Evolutionary conservation across 2,888 invertebrate genomes (phyloP).

Genomic region (Erebia epiphron): DNA sequence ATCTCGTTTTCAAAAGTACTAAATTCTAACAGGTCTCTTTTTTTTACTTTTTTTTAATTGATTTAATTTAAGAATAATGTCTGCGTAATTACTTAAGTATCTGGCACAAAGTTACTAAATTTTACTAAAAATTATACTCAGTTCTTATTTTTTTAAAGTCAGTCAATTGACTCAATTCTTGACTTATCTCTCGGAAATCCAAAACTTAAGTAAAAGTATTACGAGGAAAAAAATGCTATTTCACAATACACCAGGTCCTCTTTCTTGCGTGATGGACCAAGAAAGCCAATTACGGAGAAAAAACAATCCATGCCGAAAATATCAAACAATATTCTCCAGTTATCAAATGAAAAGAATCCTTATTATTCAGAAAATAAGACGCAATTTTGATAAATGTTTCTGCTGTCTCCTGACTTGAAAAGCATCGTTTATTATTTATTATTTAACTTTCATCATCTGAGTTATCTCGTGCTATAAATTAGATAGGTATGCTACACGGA

Average conservation of each 20-base stretch:
- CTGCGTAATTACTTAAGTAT: too few species aligned
- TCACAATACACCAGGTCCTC: background rate
- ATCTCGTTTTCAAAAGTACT: too few species aligned
- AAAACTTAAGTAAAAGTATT: background rate
- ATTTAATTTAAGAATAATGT: too few species aligned
- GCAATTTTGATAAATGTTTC: conserved; percentile 3
- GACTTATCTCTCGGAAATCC: background rate
- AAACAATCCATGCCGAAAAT: conserved; percentile 47
- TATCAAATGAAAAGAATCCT: conserved; percentile 14
- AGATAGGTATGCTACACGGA: background rate
- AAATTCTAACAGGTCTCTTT: too few species aligned
- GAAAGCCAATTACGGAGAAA: conserved; percentile 51
- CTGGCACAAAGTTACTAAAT: too few species aligned
- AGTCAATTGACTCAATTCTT: background rate
- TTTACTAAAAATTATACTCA: too few species aligned
- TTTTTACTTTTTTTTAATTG: too few species aligned
- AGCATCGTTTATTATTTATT: conserved; percentile 30
- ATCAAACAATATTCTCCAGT: conserved; percentile 40
- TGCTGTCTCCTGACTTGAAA: background rate
- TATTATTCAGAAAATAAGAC: background rate
- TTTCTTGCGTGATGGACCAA: conserved; percentile 45
- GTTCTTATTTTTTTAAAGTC: background rate
- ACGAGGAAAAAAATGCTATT: background rate
- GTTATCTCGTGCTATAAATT: background rate
- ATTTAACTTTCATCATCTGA: conserved; percentile 27